Conservation (phyloP, 1,140 invertebrate genomes). For the Diorhabda carinulata region DNA sequence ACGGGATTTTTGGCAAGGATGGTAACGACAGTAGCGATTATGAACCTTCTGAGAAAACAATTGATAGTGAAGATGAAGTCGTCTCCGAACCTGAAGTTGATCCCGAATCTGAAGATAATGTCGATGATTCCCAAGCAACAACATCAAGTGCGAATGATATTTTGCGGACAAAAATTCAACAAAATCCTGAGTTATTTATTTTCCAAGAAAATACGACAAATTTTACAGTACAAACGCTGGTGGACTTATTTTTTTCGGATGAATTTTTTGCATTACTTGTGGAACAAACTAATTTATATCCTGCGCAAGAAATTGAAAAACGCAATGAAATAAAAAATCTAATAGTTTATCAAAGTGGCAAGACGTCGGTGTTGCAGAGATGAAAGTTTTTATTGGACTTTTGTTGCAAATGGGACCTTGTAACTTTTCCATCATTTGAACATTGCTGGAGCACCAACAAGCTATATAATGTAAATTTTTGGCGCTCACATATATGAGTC, state of each 20-base stretch:
- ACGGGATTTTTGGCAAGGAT: no score
- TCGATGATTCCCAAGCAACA: no score
- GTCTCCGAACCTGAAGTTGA: no score
- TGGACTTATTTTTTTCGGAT: conserved; percentile 16
- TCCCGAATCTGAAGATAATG: no score
- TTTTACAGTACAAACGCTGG: neutral
- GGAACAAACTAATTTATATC: conserved; percentile 18
- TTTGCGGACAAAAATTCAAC: no score
- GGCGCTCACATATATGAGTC: conserved; percentile 12
- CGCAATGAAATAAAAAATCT: conserved; percentile 8
- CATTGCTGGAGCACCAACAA: conserved; percentile 19
- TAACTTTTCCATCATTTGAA: conserved; percentile 21
- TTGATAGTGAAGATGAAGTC: no score
- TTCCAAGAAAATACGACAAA: neutral
- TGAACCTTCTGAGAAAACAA: no score
- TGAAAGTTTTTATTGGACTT: conserved; percentile 23
- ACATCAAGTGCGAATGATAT: no score
- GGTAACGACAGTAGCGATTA: no score
- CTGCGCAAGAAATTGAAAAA: conserved; percentile 20
- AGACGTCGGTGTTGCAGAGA: conserved; percentile 15
- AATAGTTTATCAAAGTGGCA: conserved; percentile 14
- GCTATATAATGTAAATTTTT: conserved; percentile 17
- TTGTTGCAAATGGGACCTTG: conserved; percentile 22
- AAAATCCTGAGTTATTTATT: no score
- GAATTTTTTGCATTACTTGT: conserved; percentile 22